Percentiles rank a stretch among this genome's conserved stretches.
These are phyloP conservation scores for Neoarius graeffei DNA, from an alignment of 2,113 vertebrate species.

Conservation along the genomic window DNA sequence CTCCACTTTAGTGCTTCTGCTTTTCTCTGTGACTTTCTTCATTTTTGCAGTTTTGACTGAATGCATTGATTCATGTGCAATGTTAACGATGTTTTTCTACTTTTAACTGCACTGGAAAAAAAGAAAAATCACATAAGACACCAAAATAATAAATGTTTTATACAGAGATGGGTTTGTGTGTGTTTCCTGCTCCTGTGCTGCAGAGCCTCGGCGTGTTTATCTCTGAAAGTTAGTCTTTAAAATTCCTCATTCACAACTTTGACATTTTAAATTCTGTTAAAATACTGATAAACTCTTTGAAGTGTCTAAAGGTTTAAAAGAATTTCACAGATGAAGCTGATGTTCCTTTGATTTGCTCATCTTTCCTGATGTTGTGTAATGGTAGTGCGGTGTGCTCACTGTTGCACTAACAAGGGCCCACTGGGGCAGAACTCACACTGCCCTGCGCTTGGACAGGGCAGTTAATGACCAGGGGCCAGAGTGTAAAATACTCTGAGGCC, in stretches of 20 bases:
- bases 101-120: constrained; percentile 36
- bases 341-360: not conserved
- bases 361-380: not conserved
- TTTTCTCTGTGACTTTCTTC: not conserved
- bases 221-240: not conserved
- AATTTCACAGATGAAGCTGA: not conserved
- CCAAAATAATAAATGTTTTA: constrained; percentile 40
- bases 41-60: not conserved
- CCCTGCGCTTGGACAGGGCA: not conserved
- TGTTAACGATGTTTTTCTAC: constrained; percentile 37
- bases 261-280: not conserved
- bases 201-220: not conserved
- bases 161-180: not conserved
- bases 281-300: not conserved
- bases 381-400: not conserved
- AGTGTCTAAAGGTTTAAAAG: not conserved
- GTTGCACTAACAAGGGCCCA: not conserved
- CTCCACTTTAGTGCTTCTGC: constrained; percentile 35
- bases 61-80: constrained; percentile 17
- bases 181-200: not conserved
- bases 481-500: too few relatives aligned
- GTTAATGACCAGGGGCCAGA: too few relatives aligned
- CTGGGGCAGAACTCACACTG: not conserved
- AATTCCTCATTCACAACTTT: not conserved
- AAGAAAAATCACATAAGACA: not conserved